These are phyloP conservation scores for Catharus minimus DNA, from an alignment of 2,113 vertebrate genomes.

Conservation along the genomic window DNA sequence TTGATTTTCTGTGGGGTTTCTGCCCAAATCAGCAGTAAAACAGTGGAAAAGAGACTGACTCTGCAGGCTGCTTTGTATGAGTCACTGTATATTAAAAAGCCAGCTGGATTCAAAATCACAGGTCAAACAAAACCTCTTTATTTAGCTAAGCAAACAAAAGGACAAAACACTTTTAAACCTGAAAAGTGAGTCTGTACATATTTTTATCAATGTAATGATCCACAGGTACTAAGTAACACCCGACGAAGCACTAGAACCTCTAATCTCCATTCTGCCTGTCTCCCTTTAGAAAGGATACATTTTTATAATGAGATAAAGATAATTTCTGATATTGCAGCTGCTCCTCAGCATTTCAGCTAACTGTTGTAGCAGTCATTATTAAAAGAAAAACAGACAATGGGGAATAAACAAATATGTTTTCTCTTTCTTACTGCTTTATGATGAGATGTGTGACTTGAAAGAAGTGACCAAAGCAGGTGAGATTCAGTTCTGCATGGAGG, in stretches of 20 bases:
- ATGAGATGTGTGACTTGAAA: rapidly evolving
- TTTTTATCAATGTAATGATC: conserved; percentile 55
- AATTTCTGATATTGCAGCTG: conserved; percentile 10
- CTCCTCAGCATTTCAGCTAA: neutral
- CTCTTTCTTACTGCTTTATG: neutral
- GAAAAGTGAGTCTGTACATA: conserved; percentile 47
- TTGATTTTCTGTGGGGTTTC: conserved; percentile 1
- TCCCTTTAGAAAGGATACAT: neutral
- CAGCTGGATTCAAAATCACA: conserved; percentile 55
- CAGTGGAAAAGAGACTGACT: neutral
- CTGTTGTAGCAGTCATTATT: neutral
- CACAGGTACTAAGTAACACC: conserved; percentile 21
- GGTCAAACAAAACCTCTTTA: conserved; percentile 56
- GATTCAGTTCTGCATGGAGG: neutral
- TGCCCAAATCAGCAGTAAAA: neutral
- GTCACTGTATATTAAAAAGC: conserved; percentile 54
- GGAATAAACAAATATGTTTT: neutral
- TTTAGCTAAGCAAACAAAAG: conserved; percentile 61
- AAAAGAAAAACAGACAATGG: neutral
- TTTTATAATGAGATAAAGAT: conserved; percentile 30
- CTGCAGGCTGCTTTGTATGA: conserved; percentile 29
- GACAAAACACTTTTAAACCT: conserved; percentile 52
- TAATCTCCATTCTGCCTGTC: neutral
- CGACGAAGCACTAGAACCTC: rapidly evolving
- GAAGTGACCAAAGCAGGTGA: rapidly evolving